Percentiles rank a stretch among this genome's conserved stretches.
phyloP scores from a whole-genome alignment of 1,140 invertebrate genomes.

The Calliopsis andreniformis region DNA sequence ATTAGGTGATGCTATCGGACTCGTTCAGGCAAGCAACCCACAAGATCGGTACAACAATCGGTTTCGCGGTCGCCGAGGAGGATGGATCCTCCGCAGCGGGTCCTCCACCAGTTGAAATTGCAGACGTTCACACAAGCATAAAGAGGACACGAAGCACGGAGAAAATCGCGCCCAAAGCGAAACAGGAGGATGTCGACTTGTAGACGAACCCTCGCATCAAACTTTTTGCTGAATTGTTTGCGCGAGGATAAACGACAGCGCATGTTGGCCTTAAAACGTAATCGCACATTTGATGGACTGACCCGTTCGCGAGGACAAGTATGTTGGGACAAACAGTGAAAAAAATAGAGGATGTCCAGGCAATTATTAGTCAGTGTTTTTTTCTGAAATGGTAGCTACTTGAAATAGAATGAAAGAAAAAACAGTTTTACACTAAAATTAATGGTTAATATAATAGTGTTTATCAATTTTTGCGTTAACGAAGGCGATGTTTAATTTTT shows the following conservation, averaged over 20 bases:
- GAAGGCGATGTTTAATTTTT: too few species aligned
- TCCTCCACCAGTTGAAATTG: conserved; percentile 70
- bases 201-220: conserved; percentile 43
- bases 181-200: conserved; percentile 72
- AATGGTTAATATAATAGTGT: too few species aligned
- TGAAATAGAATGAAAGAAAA: too few species aligned
- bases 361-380: too few species aligned
- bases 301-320: too few species aligned
- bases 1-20: conserved; percentile 87
- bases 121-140: conserved; percentile 68
- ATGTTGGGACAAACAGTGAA: too few species aligned
- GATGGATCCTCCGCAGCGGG: conserved; percentile 79
- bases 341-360: too few species aligned
- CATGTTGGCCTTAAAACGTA: conserved; percentile 30
- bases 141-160: conserved; percentile 61
- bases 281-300: conserved; percentile 25
- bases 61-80: conserved; percentile 87
- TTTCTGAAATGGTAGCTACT: too few species aligned
- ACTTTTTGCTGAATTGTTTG: background rate
- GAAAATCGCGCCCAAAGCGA: conserved; percentile 73
- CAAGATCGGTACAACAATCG: conserved; percentile 93
- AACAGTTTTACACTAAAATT: too few species aligned
- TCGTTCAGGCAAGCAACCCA: conserved; percentile 92
- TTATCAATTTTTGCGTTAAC: too few species aligned
- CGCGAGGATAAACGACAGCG: conserved; percentile 13